phyloP scores from a whole-genome alignment of 2,888 invertebrate species.

The Erebia aethiops region DNA sequence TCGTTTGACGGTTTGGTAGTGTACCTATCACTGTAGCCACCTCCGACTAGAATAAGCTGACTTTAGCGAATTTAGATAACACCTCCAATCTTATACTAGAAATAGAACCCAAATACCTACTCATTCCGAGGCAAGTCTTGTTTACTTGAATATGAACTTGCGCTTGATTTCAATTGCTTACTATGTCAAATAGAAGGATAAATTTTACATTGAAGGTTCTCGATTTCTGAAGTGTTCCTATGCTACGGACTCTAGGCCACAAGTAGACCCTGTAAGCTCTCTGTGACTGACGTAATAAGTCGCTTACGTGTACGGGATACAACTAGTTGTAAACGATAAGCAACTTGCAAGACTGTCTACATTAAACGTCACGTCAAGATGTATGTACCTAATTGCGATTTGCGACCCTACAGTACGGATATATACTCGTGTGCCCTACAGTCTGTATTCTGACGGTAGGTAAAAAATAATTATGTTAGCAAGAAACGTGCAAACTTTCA shows the following conservation, averaged over 20 bases:
- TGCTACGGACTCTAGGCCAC: too few relatives aligned
- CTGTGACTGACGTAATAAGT: too few relatives aligned
- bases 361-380: too few relatives aligned
- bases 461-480: neutral
- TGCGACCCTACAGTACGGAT: too few relatives aligned
- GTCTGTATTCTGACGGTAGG: neutral
- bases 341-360: too few relatives aligned
- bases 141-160: neutral
- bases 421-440: too few relatives aligned
- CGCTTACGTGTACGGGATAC: too few relatives aligned
- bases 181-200: neutral
- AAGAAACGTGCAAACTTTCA: neutral
- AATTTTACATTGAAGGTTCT: neutral
- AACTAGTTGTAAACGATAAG: too few relatives aligned
- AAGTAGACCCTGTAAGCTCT: too few relatives aligned
- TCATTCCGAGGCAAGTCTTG: neutral
- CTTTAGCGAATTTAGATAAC: neutral
- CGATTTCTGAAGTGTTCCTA: too few relatives aligned
- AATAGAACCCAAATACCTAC: neutral
- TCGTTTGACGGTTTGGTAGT: neutral
- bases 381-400: too few relatives aligned
- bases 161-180: neutral
- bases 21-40: neutral
- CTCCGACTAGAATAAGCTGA: neutral
- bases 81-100: neutral